Evolutionary conservation across 2,888 invertebrate genomes (phyloP).

Genomic region (Heliconius charithonia): DNA sequence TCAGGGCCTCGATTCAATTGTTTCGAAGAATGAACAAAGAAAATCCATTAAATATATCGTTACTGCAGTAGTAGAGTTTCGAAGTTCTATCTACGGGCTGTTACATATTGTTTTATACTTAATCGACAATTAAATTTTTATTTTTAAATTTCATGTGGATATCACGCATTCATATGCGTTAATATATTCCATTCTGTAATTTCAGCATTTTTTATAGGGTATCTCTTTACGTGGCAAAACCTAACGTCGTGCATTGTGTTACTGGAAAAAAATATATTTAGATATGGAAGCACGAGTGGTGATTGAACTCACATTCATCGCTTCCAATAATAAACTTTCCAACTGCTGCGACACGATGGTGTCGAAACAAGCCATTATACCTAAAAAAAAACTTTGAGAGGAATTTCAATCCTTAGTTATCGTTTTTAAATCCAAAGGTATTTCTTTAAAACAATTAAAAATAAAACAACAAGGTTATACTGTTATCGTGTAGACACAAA

Average conservation of each 20-base stretch:
- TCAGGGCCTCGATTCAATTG: background rate
- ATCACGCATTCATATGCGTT: no score
- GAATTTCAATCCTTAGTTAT: no score
- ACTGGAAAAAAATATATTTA: background rate
- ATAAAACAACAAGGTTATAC: background rate
- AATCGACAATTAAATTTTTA: background rate
- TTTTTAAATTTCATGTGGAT: background rate
- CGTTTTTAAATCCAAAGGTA: no score
- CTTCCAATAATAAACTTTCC: background rate
- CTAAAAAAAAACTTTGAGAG: no score
- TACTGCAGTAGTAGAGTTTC: background rate
- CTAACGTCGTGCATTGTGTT: background rate
- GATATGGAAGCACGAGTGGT: background rate
- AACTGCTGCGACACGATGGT: no score
- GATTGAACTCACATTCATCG: background rate
- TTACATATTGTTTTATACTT: background rate
- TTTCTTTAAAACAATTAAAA: background rate
- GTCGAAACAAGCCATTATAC: no score
- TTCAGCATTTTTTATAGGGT: background rate
- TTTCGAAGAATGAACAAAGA: background rate
- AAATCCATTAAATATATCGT: slow-evolving; percentile 1
- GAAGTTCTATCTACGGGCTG: background rate
- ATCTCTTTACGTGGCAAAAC: background rate
- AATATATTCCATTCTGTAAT: background rate
- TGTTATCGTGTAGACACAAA: background rate